A percentile compares a stretch with the other conserved stretches of the same genome.
These are phyloP conservation scores for Halocynthia aurantium DNA, from an alignment of 23 tunicate genomes.

Conservation along the genomic window DNA sequence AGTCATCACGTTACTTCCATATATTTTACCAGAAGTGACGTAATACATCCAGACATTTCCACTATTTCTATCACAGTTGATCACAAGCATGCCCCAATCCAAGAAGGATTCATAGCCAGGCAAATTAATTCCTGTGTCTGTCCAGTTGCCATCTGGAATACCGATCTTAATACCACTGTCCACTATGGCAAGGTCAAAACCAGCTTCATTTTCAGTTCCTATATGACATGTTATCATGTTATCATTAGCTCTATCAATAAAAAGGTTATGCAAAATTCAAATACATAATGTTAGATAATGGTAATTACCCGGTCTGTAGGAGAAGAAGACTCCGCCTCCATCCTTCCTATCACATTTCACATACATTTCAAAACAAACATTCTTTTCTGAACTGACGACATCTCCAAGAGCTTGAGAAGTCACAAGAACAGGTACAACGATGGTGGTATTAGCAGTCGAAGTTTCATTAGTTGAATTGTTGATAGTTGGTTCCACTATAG, in stretches of 20 bases:
- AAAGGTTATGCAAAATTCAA: no score
- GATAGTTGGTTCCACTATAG: no score
- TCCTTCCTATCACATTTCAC: slow-evolving; percentile 5
- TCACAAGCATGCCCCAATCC: slow-evolving; percentile 32
- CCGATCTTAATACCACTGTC: slow-evolving; percentile 16
- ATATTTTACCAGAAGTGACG: slow-evolving; percentile 2
- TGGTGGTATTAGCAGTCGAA: no score
- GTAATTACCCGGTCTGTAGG: slow-evolving; percentile 7
- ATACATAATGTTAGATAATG: no score
- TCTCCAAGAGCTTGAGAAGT: not conserved
- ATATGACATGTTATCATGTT: not conserved
- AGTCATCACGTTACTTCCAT: slow-evolving; percentile 1
- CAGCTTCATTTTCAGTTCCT: not conserved
- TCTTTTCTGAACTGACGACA: not conserved
- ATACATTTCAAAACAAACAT: slow-evolving; percentile 18
- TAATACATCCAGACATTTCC: slow-evolving; percentile 26
- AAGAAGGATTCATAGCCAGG: slow-evolving; percentile 19
- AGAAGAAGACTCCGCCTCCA: slow-evolving; percentile 24
- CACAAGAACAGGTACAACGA: no score
- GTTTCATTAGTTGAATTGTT: no score
- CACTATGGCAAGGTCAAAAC: slow-evolving; percentile 26
- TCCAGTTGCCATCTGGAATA: slow-evolving; percentile 1
- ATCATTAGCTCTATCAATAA: not conserved
- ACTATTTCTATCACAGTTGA: slow-evolving; percentile 21
- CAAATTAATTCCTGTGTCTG: slow-evolving; percentile 8